These are phyloP conservation scores for Hemithea aestivaria DNA, from an alignment of 2,888 invertebrate species.

Conservation along the genomic window DNA sequence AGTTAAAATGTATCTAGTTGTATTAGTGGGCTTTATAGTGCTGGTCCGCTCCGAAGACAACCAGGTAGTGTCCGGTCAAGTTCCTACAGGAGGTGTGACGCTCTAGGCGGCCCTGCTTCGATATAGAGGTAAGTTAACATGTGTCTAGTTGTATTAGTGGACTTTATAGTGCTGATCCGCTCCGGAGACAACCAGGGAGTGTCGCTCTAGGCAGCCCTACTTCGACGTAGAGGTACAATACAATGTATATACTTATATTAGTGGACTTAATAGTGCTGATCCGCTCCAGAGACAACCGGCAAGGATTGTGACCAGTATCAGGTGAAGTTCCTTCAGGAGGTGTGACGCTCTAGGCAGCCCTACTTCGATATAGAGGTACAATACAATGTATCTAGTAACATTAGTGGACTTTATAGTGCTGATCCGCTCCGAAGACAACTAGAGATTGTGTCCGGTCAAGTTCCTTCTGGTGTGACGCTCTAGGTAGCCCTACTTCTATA, in stretches of 20 bases:
- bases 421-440: conserved; percentile 95
- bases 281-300: conserved; percentile 94
- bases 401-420: conserved; percentile 95
- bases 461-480: conserved; percentile 95
- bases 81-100: conserved; percentile 97
- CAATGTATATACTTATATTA: conserved; percentile 55
- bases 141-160: no score
- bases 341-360: conserved; percentile 85
- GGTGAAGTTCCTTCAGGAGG: conserved; percentile 95
- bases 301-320: conserved; percentile 97
- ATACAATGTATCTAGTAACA: no score
- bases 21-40: conserved; percentile 95
- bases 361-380: conserved; percentile 58
- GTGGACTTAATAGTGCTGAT: conserved; percentile 96
- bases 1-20: background rate
- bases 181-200: conserved; percentile 95
- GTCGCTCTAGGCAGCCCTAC: conserved; percentile 78
- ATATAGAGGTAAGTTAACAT: conserved; percentile 55
- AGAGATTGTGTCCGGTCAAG: conserved; percentile 95
- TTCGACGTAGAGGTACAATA: conserved; percentile 53
- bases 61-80: conserved; percentile 95
- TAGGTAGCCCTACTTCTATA: conserved; percentile 61
- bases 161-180: conserved; percentile 96
- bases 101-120: conserved; percentile 65
- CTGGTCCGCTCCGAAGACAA: conserved; percentile 95